Percentiles rank a stretch among this genome's conserved stretches.
These are phyloP conservation scores for Bufo bufo DNA, from an alignment of 2,113 vertebrate species.

Conservation along the genomic window DNA sequence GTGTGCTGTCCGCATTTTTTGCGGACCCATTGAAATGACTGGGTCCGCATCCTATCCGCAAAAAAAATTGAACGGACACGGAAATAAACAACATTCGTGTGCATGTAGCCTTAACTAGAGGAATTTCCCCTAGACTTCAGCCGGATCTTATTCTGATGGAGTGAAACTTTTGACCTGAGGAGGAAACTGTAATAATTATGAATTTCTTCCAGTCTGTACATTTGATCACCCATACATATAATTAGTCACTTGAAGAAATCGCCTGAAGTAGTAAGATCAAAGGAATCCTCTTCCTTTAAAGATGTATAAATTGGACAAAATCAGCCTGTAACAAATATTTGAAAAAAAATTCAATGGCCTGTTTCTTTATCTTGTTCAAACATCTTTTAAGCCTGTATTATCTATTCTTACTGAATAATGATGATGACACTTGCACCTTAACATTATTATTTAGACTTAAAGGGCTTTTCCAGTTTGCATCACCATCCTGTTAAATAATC, in stretches of 20 bases:
- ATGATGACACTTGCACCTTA: too few species aligned
- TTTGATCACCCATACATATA: neutral
- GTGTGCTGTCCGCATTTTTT: too few species aligned
- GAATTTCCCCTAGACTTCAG: neutral
- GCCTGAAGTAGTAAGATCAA: constrained; percentile 17
- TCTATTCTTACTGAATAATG: too few species aligned
- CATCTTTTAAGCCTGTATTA: neutral
- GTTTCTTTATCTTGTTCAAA: neutral
- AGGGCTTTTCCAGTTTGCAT: too few species aligned
- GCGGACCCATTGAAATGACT: too few species aligned
- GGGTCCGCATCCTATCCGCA: too few species aligned
- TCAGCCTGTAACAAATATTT: neutral
- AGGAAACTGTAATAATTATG: neutral
- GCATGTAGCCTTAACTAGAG: neutral
- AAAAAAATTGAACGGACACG: too few species aligned
- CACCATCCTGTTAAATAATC: too few species aligned
- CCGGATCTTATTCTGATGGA: neutral
- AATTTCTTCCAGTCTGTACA: constrained; percentile 3
- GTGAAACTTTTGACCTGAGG: neutral
- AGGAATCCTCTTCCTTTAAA: neutral
- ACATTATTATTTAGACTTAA: too few species aligned
- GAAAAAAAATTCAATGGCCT: neutral
- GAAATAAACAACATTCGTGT: too few species aligned
- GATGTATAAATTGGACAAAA: neutral
- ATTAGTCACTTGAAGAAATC: neutral